Evolutionary conservation across 2,797 vertebrate genomes (phyloP).

Genomic region (Syndactyla subalaris): DNA sequence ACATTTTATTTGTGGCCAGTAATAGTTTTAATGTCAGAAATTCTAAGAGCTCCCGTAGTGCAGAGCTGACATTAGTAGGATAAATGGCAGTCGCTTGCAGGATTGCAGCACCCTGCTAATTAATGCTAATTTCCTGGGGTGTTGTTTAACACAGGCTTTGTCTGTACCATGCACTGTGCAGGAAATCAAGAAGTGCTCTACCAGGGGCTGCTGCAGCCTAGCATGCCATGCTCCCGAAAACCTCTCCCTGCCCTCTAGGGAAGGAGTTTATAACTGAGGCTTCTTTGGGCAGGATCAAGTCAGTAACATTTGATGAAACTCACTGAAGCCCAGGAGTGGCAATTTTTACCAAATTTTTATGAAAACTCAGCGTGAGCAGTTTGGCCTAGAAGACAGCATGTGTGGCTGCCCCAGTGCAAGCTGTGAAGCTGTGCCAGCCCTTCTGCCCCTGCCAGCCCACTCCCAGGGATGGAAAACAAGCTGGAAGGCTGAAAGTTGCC

Average conservation of each 20-base stretch:
- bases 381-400: not conserved
- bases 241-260: not conserved
- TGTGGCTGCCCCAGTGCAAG: not conserved
- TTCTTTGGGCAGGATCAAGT: not conserved
- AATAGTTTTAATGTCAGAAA: constrained; percentile 18
- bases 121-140: constrained; percentile 20
- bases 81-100: not conserved
- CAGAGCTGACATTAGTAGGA: not conserved
- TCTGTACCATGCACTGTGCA: not conserved
- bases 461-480: not conserved
- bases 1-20: constrained; percentile 1
- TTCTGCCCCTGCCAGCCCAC: not conserved
- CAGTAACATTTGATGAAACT: not conserved
- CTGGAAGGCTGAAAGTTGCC: not conserved
- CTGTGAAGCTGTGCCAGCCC: not conserved
- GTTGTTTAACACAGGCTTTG: not conserved
- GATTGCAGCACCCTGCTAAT: not conserved
- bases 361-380: accelerated
- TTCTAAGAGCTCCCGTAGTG: not conserved
- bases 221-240: accelerated
- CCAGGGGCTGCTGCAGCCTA: not conserved
- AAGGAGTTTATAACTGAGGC: not conserved
- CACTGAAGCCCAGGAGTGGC: not conserved
- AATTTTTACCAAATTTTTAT: not conserved
- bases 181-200: not conserved